Evolutionary conservation across 2,888 invertebrate species (phyloP), one percentile per base, ranked within the genome.

Genomic region (Hydrotaea diabolus): DNA sequence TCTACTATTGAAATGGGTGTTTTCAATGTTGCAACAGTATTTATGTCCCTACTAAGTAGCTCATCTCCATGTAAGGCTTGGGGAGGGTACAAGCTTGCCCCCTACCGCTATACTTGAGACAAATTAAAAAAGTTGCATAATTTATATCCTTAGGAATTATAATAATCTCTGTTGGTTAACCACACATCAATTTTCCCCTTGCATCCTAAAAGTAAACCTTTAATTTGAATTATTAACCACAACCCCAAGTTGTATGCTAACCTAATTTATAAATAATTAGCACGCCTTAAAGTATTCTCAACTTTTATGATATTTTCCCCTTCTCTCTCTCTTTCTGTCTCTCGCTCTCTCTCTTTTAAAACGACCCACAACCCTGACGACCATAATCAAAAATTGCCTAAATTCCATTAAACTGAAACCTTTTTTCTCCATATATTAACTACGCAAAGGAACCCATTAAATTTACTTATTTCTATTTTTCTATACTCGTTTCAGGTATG

Each of bases 401-500:
- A 59, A 59, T 59, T 13, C 15, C 26, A 59, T 59, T 59, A 53
- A 21, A 64, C n/a, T 15, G 26, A 21, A 15, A 62, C 23, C 21
- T 21, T n/a, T 26, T 49, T 69, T 31, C 7, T 31, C 7, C 46
- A n/a, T 46, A 17, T 39, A 69, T 69, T 43, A 59, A 59, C 55
- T 21, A 4, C 49, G 13, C 49, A 49, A 69, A 23, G 23, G 9
- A 23, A 13, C 7, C 23, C 59, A 23, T 21, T 55, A 21, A 55
- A 55, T 26, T 26, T 59, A 2, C n/a, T 49, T 19, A 66, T 69
- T 43, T 26, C 15, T 23, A 43, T 23, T 69, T 49, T 57, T 57
- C 26, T 53, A 49, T 36, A 21, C 17, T 72, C 26, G 17, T 73
- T 74, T 43, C 73, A 74, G 73, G 73, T 74, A 74, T 74, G 73